A percentile compares a stretch with the other conserved stretches of the same genome.
Evolutionary conservation across 2,113 vertebrate species (phyloP).

Genomic region (Mobula hypostoma): DNA sequence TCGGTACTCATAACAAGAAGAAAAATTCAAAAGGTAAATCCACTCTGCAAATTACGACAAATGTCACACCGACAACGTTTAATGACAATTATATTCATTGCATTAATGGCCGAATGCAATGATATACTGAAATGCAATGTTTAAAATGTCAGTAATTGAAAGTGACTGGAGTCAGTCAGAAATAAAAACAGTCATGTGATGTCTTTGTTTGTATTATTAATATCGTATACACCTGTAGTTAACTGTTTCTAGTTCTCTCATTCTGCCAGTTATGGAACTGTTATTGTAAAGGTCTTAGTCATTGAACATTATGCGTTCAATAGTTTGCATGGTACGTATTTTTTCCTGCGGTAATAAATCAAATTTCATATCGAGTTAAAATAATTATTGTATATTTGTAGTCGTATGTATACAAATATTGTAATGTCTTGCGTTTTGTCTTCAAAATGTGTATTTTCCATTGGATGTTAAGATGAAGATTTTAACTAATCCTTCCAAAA

Average conservation of each 20-base stretch:
- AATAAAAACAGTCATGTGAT: neutral
- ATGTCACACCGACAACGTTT: too few relatives aligned
- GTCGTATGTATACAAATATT: constrained; percentile 16
- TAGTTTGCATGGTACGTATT: neutral
- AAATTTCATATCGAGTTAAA: constrained; percentile 4
- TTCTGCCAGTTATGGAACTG: neutral
- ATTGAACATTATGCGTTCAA: neutral
- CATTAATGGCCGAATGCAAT: neutral
- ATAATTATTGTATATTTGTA: neutral
- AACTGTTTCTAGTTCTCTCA: neutral
- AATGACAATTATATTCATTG: neutral
- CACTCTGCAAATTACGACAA: too few relatives aligned
- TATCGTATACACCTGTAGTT: neutral
- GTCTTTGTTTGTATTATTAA: neutral
- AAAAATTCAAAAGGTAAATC: neutral
- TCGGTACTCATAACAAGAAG: neutral
- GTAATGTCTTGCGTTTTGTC: neutral
- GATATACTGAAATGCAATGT: neutral
- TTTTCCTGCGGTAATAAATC: neutral
- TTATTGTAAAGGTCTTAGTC: neutral
- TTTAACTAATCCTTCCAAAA: neutral
- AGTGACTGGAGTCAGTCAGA: neutral
- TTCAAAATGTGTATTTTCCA: neutral
- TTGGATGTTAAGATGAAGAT: too few relatives aligned
- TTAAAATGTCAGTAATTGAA: constrained; percentile 17